Evolutionary conservation across 2,113 vertebrate genomes (phyloP).

Genomic region (Ailuropoda melanoleuca): DNA sequence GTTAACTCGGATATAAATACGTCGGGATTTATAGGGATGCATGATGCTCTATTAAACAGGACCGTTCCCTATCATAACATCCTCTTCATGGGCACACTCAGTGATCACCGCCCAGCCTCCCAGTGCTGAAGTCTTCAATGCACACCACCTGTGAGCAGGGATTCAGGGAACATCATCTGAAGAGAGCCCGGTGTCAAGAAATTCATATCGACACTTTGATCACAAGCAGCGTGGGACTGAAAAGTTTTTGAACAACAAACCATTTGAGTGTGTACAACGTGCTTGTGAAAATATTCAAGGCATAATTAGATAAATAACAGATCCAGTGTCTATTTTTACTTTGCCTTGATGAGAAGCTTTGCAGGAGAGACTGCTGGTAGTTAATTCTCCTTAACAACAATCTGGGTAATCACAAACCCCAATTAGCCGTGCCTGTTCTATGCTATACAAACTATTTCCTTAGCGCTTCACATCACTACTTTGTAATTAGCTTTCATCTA

Average conservation of each 20-base stretch:
- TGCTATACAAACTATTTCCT: constrained; percentile 94
- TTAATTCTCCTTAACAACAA: constrained; percentile 98
- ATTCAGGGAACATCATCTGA: constrained; percentile 28
- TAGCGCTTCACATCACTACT: constrained; percentile 92
- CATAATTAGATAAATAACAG: constrained; percentile 94
- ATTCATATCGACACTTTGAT: constrained; percentile 80
- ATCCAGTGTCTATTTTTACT: constrained; percentile 92
- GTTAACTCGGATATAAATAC: background rate
- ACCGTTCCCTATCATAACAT: background rate
- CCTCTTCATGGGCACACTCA: no score
- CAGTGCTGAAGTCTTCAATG: background rate
- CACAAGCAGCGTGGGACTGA: constrained; percentile 79
- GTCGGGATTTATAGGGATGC: no score
- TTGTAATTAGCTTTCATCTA: constrained; percentile 99
- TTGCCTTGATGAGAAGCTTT: constrained; percentile 94
- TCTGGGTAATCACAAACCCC: constrained; percentile 99
- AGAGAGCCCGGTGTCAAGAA: constrained; percentile 70
- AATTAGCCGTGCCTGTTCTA: constrained; percentile 96
- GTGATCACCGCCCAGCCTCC: background rate
- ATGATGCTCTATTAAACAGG: background rate
- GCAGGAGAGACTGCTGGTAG: constrained; percentile 96
- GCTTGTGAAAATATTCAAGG: constrained; percentile 90
- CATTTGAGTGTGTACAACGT: constrained; percentile 86
- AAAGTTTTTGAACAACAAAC: constrained; percentile 88
- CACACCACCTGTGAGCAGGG: background rate